Evolutionary conservation across 2,113 vertebrate genomes (phyloP), one percentile per base, ranked within the genome.

Genomic region (Riparia riparia): DNA sequence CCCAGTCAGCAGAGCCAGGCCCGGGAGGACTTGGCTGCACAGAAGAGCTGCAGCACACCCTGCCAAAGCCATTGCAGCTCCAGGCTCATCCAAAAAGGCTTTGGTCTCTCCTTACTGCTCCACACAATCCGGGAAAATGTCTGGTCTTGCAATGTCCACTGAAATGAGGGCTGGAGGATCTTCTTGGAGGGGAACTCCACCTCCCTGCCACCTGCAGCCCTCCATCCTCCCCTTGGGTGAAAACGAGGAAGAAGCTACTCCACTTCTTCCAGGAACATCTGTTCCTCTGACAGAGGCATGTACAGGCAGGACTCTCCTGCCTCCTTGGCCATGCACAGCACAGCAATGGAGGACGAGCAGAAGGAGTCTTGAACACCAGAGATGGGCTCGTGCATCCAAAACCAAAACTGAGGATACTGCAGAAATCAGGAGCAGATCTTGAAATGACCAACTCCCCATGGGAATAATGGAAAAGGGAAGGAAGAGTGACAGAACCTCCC

Each of bases 81-180:
- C 32, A 37, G 49, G 44, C 12, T 66, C 72, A 14, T 4, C 3
- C 24, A 66, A 44, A 49, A 51, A 61, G 60, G 34, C 6, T 89
- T 39, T 84, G 78, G 37, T 51, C 19, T 34, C 24, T 87, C n/a
- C 65, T 66, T 37, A 8, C 37, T 41, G 45, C 51, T 37, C 22
- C 51, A 32, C 28, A 25, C 0, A 3, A 31, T 9, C 13, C 2
- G 0, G 26, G 42, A 71, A 71, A 54, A 74, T 3, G 39, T 9
- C 34, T 29, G 24, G 19, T 32, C 41, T 78, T 61, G 37, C 18
- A 31, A 4, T 1, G 21, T 7, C 57, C 79, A 71, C 17, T 29
- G 32, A 47, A 44, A 32, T 4, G 69, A 29, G 12, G 34, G 22
- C 60, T 42, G 41, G 14, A 50, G 22, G 49, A 54, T 61, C n/a